Percentiles rank a stretch among this genome's conserved stretches.
phyloP scores from a whole-genome alignment of 2,113 vertebrate genomes.

The Oceanites oceanicus region DNA sequence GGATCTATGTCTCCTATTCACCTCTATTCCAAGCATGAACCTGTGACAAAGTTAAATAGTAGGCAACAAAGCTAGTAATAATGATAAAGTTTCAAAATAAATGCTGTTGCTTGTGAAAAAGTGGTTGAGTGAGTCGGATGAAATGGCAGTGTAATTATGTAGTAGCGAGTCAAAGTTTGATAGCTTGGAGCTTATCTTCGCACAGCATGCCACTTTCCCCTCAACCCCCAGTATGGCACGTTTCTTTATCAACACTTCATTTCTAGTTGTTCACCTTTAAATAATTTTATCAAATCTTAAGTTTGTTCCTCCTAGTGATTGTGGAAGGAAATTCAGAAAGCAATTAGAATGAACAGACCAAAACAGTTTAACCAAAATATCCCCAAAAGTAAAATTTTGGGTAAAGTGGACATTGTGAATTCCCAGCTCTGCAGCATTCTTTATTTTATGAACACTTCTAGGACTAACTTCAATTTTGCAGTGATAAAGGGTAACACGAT shows the following conservation, averaged over 20 bases:
- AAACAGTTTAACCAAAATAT: neutral
- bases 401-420: neutral
- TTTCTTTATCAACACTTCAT: neutral
- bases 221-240: neutral
- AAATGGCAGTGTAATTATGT: constrained; percentile 16
- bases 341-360: neutral
- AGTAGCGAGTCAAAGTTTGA: neutral
- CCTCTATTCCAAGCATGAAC: neutral
- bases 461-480: neutral
- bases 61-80: neutral
- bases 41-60: neutral
- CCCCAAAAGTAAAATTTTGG: neutral
- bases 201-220: neutral
- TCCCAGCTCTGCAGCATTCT: neutral
- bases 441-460: neutral
- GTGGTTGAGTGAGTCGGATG: neutral
- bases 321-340: neutral
- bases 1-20: neutral
- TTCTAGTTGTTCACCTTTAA: neutral
- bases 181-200: constrained; percentile 26
- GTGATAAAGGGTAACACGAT: neutral
- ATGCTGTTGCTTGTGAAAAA: constrained; percentile 11
- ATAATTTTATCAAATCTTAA: neutral
- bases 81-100: constrained; percentile 28
- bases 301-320: neutral